Base-by-base conservation (phyloP, 23 tunicate genomes). In the Pegea sp. region DNA sequence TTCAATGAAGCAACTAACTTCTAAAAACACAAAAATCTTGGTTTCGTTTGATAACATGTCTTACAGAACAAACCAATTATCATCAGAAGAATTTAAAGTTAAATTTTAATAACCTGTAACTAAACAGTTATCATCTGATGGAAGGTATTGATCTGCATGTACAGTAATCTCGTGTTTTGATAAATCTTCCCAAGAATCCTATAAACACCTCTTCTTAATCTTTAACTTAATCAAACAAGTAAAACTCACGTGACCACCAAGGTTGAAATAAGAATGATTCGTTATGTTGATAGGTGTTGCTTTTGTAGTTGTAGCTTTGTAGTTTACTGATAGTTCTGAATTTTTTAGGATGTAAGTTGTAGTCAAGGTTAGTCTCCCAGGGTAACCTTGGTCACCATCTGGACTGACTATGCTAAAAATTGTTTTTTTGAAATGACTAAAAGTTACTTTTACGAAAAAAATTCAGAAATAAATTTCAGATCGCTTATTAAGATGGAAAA, bases 321-420 rank as follows among this genome's bases (percentile, higher is more conserved):
- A 90, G 26, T 31, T 29, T 4, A 78, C 59, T 23, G 21, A 5
- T 2, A 90, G 60, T 52, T 56, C 72, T 26, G 54, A 27, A 1
- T 54, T 68, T 18, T 46, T 27, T 56, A 90, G 33, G 2, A 46
- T 54, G 56, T 66, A 79, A 7, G 72, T 67, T 6, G 62, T 69
- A 29, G 62, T 31, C 3, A 31, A 72, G 5, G 24, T 42, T 25
- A 90, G 24, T 31, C 71, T 61, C 19, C 99, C 99, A 1, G 99
- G 99, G 60, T 49, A 79, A 0, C 99, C 99, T 62, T 78, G 69
- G 13, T 90, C 99, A 3, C 72, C 86, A 48, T 90, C 81, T 1
- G 66, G 53, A 30, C 94, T 81, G 28, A 49, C 48, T 16, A 78
- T 34, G 5, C 88, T 76, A n/a, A 20, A 54, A 50, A 20, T 13